Evolutionary conservation across 2,888 invertebrate species (phyloP).

Genomic region (Celastrina argiolus): DNA sequence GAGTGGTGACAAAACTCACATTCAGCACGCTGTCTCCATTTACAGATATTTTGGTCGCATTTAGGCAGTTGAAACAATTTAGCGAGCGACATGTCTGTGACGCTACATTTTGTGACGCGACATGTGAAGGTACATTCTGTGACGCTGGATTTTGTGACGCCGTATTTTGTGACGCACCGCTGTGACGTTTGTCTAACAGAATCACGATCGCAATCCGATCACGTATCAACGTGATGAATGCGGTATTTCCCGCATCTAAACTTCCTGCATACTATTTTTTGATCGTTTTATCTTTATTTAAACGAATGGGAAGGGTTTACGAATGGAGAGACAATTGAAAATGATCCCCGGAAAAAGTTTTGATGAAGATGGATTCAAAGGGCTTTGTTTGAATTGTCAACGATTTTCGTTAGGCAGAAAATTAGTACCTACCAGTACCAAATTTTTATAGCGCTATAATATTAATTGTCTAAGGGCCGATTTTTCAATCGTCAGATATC

Average conservation of each 20-base stretch:
- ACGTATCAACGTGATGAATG: conserved; percentile 1
- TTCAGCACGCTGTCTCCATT: neutral
- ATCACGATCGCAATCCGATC: conserved; percentile 3
- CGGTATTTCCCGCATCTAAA: neutral
- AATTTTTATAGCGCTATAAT: too few relatives aligned
- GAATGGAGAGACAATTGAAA: conserved; percentile 5
- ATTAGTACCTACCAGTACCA: too few relatives aligned
- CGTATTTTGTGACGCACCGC: neutral
- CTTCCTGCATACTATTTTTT: neutral
- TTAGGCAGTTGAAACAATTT: conserved; percentile 6
- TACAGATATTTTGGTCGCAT: neutral
- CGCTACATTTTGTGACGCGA: neutral
- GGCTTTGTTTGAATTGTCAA: neutral
- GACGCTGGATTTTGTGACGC: neutral
- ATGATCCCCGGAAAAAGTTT: neutral
- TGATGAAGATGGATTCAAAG: neutral
- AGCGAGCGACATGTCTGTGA: neutral
- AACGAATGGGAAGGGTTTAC: neutral
- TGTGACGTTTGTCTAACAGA: conserved; percentile 3
- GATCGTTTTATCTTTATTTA: conserved; percentile 1
- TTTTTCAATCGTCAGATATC: too few relatives aligned
- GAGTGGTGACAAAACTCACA: too few relatives aligned
- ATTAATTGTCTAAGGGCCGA: too few relatives aligned
- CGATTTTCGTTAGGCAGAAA: too few relatives aligned
- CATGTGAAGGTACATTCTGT: neutral